Base-by-base conservation (phyloP, 92 coral and sea anemone species). In the Palythoa heliodiscus region DNA sequence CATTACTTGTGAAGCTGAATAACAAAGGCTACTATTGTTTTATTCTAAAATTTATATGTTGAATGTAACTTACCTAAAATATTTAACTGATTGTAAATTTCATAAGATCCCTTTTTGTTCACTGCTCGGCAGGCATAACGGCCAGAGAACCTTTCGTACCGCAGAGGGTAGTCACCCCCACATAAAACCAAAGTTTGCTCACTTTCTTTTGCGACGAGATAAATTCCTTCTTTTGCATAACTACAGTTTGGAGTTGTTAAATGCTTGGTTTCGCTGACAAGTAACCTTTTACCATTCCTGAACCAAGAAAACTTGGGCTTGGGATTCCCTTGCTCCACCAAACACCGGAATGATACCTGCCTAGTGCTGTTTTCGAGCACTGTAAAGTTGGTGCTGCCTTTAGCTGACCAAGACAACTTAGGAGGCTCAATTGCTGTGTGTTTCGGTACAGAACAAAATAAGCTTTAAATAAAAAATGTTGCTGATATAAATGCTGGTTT, bases 211-310 rank as follows among this genome's bases (percentile, higher is more conserved):
- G 2, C 38, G 8, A 24, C 60, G 3, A 76, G 67, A 48, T 76
- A 76, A 23, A 52, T 11, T 5, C 81, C 81, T 7, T 76, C 81
- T 16, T 40, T 76, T 13, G 67, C 67, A 76, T 24, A 35, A 37
- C 52, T 76, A 15, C 81, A 76, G 19, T 76, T 37, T 17, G 81
- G 81, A 15, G 48, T 76, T 76, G 67, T 24, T 53, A 76, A n/a
- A 11, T 75, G 81, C 67, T 52, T 4, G 40, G 7, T 23, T 9
- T 54, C 52, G 64, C 61, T 54, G 37, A 76, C 47, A 20, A 20
- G 57, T 13, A 76, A 22, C 6, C 25, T 19, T 25, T 76, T 10
- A 57, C 66, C 66, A 23, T 76, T 76, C 25, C 47, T 76, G 38
- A 76, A 76, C 81, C 81, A 76, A 15, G 61, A 76, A 20, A 76